Evolutionary conservation across 1,140 invertebrate species (phyloP).

Genomic region (Achatina immaculata): DNA sequence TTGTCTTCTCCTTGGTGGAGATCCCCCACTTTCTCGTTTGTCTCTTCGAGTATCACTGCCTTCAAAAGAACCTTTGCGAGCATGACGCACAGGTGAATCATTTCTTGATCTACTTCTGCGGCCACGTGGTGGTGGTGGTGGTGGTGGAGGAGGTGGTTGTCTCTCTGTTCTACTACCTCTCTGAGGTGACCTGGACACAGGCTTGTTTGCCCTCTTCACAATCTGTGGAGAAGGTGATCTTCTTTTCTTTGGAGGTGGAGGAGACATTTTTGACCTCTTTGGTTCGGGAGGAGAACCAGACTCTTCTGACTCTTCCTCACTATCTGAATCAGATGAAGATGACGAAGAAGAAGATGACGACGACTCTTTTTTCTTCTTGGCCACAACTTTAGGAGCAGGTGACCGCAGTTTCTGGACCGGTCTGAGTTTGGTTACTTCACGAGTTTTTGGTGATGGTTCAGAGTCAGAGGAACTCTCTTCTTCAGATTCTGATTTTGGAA

Average conservation of each 20-base stretch:
- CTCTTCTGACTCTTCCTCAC: constrained; percentile 29
- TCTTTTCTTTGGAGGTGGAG: constrained; percentile 15
- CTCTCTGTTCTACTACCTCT: background rate
- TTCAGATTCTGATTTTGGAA: constrained; percentile 23
- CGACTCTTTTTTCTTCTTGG: constrained; percentile 2
- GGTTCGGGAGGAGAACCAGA: constrained; percentile 23
- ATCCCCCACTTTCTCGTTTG: background rate
- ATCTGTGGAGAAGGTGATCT: constrained; percentile 17
- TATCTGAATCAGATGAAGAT: constrained; percentile 36
- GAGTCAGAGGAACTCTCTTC: constrained; percentile 29
- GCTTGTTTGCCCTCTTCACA: background rate
- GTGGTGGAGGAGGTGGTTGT: background rate
- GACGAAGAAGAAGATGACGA: background rate
- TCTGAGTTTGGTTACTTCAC: background rate
- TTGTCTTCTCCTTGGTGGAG: constrained; percentile 21
- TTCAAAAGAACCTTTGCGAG: background rate
- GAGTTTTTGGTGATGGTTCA: constrained; percentile 27
- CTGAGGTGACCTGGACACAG: background rate
- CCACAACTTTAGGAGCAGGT: background rate
- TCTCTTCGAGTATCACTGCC: constrained; percentile 3
- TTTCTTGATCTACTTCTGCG: background rate
- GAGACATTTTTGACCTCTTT: constrained; percentile 2
- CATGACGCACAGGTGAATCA: background rate
- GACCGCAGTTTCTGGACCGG: background rate
- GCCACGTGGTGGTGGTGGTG: background rate